Percentiles rank a stretch among this genome's conserved stretches.
These are phyloP conservation scores for Enteromius trimaculatus DNA, from an alignment of 2,797 vertebrate genomes.

Conservation along the genomic window DNA sequence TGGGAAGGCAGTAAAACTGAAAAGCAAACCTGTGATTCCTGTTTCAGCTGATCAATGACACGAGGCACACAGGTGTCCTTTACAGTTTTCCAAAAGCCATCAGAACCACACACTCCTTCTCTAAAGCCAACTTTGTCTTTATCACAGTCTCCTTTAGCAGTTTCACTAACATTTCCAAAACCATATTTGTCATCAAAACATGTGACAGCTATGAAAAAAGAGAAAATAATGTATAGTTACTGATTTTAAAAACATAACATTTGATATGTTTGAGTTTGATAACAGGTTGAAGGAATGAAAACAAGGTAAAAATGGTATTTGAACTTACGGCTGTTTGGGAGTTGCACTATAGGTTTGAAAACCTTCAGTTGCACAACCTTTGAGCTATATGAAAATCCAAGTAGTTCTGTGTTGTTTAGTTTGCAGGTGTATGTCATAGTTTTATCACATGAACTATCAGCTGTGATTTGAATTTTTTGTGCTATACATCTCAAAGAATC, in stretches of 20 bases:
- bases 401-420: neutral
- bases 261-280: neutral
- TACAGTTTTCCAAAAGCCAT: neutral
- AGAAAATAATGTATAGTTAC: neutral
- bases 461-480: neutral
- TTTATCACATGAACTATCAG: neutral
- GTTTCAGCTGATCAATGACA: slow-evolving; percentile 23
- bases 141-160: neutral
- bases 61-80: slow-evolving; percentile 29
- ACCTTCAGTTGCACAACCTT: neutral
- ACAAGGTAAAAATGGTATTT: neutral
- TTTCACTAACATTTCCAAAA: slow-evolving; percentile 13
- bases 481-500: neutral
- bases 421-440: neutral
- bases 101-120: slow-evolving; percentile 31
- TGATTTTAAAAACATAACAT: neutral
- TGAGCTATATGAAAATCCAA: neutral
- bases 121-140: slow-evolving; percentile 26
- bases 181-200: slow-evolving; percentile 22
- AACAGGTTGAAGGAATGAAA: neutral
- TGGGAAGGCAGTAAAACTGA: neutral
- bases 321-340: neutral
- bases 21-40: slow-evolving; percentile 30
- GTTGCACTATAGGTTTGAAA: neutral
- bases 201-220: neutral